Evolutionary conservation across 2,113 vertebrate genomes (phyloP).

Genomic region (Boleophthalmus pectinirostris): DNA sequence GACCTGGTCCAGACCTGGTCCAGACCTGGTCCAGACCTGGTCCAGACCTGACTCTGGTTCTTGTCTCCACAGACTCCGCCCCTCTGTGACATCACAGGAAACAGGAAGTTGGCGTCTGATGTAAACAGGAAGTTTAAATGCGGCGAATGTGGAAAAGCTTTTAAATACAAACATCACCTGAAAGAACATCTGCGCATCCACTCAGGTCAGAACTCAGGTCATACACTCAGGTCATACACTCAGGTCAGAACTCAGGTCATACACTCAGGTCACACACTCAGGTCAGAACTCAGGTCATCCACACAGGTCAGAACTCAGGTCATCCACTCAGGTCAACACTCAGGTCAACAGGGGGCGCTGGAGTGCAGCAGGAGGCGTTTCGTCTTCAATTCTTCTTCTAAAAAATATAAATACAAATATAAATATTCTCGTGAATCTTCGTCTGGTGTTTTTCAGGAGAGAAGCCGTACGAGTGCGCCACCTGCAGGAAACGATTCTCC

Average conservation of each 20-base stretch:
- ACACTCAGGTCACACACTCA: too few relatives aligned
- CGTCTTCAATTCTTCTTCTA: too few relatives aligned
- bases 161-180: constrained; percentile 98
- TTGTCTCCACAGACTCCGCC: constrained; percentile 82
- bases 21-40: not conserved
- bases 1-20: not conserved
- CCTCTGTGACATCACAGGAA: constrained; percentile 71
- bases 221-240: not conserved
- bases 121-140: constrained; percentile 98
- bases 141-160: constrained; percentile 97
- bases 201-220: constrained; percentile 87
- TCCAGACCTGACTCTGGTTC: not conserved
- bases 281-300: too few relatives aligned
- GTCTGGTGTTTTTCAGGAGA: constrained; percentile 80
- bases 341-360: too few relatives aligned
- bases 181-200: constrained; percentile 99
- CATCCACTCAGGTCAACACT: too few relatives aligned
- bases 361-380: too few relatives aligned
- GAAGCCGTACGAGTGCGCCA: constrained; percentile 97
- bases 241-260: too few relatives aligned
- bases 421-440: too few relatives aligned
- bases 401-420: too few relatives aligned
- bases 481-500: constrained; percentile 98
- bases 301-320: too few relatives aligned
- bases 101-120: constrained; percentile 43